Conservation (phyloP, 2,888 invertebrate species). For the Ophion ellenae region DNA sequence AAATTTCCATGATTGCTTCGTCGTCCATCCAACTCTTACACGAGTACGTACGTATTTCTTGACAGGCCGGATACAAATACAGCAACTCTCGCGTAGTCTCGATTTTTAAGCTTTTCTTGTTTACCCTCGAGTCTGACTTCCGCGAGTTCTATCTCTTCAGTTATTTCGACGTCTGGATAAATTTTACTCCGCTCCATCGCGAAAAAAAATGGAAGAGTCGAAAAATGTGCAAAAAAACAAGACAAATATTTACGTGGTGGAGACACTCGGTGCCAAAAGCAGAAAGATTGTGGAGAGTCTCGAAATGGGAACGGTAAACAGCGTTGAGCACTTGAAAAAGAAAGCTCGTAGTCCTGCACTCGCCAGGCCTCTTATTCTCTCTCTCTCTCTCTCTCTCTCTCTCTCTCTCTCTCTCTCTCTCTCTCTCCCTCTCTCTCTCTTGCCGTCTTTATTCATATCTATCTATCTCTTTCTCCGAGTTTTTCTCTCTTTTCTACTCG, state of each 20-base stretch:
- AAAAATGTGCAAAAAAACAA: constrained; percentile 36
- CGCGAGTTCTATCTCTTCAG: constrained; percentile 1
- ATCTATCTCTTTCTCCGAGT: constrained; percentile 2
- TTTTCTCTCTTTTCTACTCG: constrained; percentile 27
- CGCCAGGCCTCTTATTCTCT: constrained; percentile 38
- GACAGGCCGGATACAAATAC: background rate
- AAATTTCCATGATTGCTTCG: background rate
- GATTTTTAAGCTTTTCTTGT: background rate
- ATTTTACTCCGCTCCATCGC: constrained; percentile 15
- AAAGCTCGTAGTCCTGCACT: constrained; percentile 47
- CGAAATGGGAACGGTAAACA: constrained; percentile 59
- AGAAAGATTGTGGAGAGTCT: constrained; percentile 46
- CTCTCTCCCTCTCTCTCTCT: background rate
- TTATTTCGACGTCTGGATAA: constrained; percentile 16
- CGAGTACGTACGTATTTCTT: background rate
- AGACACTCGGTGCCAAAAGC: constrained; percentile 60
- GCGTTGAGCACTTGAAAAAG: constrained; percentile 54
- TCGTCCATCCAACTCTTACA: background rate
- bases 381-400: background rate
- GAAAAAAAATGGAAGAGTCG: constrained; percentile 3
- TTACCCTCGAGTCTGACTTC: background rate
- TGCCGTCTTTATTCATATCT: background rate
- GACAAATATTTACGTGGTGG: constrained; percentile 57
- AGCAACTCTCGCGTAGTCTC: background rate
- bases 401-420: background rate